Percentiles rank a stretch among this genome's conserved stretches.
phyloP scores from a whole-genome alignment of 2,797 vertebrate species.

The Hydrolagus colliei region DNA sequence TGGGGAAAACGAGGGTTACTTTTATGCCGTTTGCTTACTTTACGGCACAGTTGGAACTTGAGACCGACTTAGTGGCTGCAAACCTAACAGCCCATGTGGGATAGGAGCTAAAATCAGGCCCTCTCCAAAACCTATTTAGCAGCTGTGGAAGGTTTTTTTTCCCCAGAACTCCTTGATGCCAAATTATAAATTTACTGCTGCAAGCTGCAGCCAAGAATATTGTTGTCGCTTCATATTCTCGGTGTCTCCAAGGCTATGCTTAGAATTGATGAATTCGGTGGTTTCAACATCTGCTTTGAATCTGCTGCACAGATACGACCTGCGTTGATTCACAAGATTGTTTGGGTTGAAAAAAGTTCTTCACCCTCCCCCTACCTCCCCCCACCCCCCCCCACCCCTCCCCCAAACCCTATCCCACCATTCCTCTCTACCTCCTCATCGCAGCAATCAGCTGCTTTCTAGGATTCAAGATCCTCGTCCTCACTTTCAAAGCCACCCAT shows the following conservation, averaged over 20 bases:
- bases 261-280: constrained; percentile 11
- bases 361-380: too few relatives aligned
- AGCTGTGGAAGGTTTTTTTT: constrained; percentile 14
- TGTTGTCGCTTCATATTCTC: not conserved
- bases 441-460: too few relatives aligned
- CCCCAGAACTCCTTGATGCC: not conserved
- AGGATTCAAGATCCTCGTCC: too few relatives aligned
- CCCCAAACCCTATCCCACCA: too few relatives aligned
- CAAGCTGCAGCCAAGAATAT: not conserved
- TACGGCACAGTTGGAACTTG: not conserved
- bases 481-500: too few relatives aligned
- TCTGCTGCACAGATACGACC: too few relatives aligned
- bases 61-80: not conserved
- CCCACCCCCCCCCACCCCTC: too few relatives aligned
- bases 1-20: not conserved
- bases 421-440: too few relatives aligned
- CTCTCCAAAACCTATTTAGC: constrained; percentile 4
- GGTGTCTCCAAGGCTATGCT: not conserved
- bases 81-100: not conserved
- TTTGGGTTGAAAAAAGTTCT: too few relatives aligned
- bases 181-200: constrained; percentile 23
- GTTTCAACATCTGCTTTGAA: not conserved
- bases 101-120: not conserved
- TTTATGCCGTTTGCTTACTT: not conserved
- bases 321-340: not conserved